Percentiles rank a stretch among this genome's conserved stretches.
Evolutionary conservation across 2,888 invertebrate species (phyloP).

Genomic region (Strigamia transsilvanica): DNA sequence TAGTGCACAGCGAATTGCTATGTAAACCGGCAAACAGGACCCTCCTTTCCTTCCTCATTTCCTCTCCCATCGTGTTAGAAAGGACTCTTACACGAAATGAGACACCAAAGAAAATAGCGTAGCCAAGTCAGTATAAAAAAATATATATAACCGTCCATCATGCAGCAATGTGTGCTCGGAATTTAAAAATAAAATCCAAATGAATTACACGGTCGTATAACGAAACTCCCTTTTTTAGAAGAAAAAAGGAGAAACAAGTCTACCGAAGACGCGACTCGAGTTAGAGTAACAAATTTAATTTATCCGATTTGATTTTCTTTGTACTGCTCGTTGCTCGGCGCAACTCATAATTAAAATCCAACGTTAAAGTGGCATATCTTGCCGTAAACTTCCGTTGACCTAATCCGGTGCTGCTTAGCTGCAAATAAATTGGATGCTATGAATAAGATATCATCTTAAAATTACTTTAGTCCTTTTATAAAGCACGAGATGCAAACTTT

Average conservation of each 20-base stretch:
- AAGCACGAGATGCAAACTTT: not conserved
- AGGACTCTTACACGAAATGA: constrained; percentile 47
- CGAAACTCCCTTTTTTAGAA: not conserved
- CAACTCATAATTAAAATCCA: not conserved
- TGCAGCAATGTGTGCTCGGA: constrained; percentile 22
- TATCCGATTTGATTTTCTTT: not conserved
- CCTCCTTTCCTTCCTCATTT: constrained; percentile 13
- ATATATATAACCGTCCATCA: constrained; percentile 30
- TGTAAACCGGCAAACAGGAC: constrained; percentile 49
- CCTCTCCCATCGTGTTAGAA: constrained; percentile 27
- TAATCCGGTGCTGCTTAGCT: constrained; percentile 8
- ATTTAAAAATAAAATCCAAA: constrained; percentile 46
- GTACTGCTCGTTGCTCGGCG: not conserved
- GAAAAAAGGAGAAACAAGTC: not conserved
- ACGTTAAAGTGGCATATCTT: not conserved
- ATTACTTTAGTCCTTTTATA: not conserved
- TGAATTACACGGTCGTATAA: constrained; percentile 29
- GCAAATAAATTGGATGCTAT: constrained; percentile 4
- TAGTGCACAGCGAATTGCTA: constrained; percentile 45
- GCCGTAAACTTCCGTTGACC: constrained; percentile 11
- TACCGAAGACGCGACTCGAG: not conserved
- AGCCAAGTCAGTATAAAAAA: constrained; percentile 18
- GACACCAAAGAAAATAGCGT: constrained; percentile 49
- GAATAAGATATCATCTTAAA: not conserved
- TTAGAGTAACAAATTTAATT: constrained; percentile 9